phyloP scores from a whole-genome alignment of 2,797 vertebrate genomes.

The Mormyrops attenuatus region DNA sequence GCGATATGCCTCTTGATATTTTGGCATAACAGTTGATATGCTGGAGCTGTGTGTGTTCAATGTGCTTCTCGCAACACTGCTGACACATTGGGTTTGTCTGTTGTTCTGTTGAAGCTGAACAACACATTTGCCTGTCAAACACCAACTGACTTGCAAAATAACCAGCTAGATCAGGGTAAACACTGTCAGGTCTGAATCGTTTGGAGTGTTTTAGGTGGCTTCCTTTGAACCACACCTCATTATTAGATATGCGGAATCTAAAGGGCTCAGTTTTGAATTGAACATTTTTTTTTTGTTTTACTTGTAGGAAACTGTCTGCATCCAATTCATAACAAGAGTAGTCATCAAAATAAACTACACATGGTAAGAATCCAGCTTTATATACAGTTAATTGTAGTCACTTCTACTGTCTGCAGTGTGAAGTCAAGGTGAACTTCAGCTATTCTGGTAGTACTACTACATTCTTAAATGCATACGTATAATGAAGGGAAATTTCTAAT shows the following conservation, averaged over 20 bases:
- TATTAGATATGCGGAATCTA: neutral
- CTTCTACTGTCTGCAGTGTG: neutral
- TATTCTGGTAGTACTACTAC: neutral
- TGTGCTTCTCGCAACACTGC: neutral
- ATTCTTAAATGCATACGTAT: neutral
- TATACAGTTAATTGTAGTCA: neutral
- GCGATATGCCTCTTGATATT: neutral
- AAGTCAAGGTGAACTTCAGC: neutral
- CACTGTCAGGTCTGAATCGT: neutral
- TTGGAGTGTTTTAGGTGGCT: neutral
- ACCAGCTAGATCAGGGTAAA: too few species aligned
- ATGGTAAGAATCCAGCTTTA: neutral
- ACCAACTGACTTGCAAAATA: neutral
- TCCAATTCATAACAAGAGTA: neutral
- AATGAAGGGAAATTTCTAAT: neutral
- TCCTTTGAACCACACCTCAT: neutral
- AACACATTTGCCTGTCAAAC: neutral
- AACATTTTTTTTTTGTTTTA: neutral
- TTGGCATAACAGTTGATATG: neutral
- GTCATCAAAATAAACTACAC: neutral
- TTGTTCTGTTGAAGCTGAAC: neutral
- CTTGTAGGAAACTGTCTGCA: neutral
- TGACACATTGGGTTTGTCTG: neutral
- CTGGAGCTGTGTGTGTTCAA: neutral
- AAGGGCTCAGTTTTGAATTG: neutral